phyloP scores from a whole-genome alignment of 2,113 vertebrate genomes.

The rat (Rattus norvegicus) region GRCr8 NC_086025.1:64829501-64830000 shows the following conservation, averaged over 20 bases:
- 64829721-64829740: too few species aligned
- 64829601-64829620: not conserved
- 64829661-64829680: slow-evolving; percentile 24
- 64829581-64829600: not conserved
- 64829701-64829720: not conserved
- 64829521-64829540: not conserved
- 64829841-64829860: not conserved
- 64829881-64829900: not conserved
- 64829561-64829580: not conserved
- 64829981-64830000: not conserved
- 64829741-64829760: too few species aligned
- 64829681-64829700: slow-evolving; percentile 36
- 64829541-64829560: not conserved
- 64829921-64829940: not conserved
- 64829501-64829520: slow-evolving; percentile 20
- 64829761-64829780: too few species aligned
- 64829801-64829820: slow-evolving; percentile 24
- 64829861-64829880: not conserved
- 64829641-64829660: not conserved
- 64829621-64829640: not conserved
- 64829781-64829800: too few species aligned
- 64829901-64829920: not conserved
- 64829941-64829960: not conserved
- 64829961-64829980: not conserved
- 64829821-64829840: not conserved